Base-by-base conservation (phyloP, 2,888 invertebrate genomes). In the Branchellion lobata region DNA sequence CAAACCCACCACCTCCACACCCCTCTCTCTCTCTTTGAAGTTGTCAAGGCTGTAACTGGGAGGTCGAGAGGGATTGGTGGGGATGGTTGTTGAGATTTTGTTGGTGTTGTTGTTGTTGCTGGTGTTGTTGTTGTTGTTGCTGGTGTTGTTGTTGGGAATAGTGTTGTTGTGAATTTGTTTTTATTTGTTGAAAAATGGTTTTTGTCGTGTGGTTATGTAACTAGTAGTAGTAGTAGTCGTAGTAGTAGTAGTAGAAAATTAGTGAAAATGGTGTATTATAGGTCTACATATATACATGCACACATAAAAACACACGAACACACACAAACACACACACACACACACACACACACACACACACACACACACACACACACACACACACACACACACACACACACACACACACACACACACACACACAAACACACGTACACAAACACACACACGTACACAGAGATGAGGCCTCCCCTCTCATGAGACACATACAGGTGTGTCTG, bases 281-380 rank as follows among this genome's bases (percentile, higher is more conserved):
- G n/a, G n/a, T 5, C 21, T 27, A 68, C 68, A 27, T 27, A 68
- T 27, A 68, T 40, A 40, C 40, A 40, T 27, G 5, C 24, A 68
- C 33, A 68, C 24, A 68, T 68, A 24, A 68, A 11, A 21, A n/a
- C 5, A 21, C 11, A 21, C 11, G n/a, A 27, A 1, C 68, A 68
- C 33, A 68, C 68, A 68, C 33, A 68, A 21, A 68, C 27, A 27
- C 68, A 68, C 33, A 68, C 68, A 68, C 33, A 68, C 68, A 68
- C 33, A 68, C 27, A 68, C 33, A 68, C 36, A 11, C 36, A n/a
- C 5, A 21, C 11, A 21, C 11, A 21, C 31, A 1, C 68, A 68
- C 33, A 68, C 68, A 68, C 33, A 68, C 68, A 68, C 27, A 27
- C 68, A 68, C 33, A 68, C 68, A 68, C 33, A 68, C 68, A 68